These are phyloP conservation scores for Pagrus major DNA, from an alignment of 2,113 vertebrate species.

Conservation along the genomic window DNA sequence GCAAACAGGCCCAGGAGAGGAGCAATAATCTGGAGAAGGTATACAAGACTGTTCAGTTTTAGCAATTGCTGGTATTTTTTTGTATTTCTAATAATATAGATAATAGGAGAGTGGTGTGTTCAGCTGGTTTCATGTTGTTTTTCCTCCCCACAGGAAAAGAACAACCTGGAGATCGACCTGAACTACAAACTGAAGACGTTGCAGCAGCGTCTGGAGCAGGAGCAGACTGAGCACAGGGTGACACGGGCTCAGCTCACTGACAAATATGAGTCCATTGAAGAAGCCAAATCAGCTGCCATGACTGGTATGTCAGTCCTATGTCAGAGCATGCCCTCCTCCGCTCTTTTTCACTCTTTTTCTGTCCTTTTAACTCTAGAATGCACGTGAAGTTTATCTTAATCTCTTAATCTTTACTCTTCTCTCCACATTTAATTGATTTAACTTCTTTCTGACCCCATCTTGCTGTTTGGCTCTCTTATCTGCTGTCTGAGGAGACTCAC, in stretches of 20 bases:
- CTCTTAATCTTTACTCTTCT: neutral
- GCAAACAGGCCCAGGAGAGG: constrained; percentile 94
- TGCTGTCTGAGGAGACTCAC: constrained; percentile 24
- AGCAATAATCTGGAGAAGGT: constrained; percentile 97
- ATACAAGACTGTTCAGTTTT: constrained; percentile 4
- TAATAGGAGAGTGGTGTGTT: neutral
- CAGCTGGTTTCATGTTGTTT: neutral
- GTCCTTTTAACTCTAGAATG: neutral
- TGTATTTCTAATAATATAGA: neutral
- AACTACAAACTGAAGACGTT: constrained; percentile 97
- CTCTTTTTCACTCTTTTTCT: neutral
- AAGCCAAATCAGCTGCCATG: constrained; percentile 96
- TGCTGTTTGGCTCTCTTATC: constrained; percentile 19
- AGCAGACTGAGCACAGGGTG: constrained; percentile 94
- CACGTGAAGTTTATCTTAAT: neutral
- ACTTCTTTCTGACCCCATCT: neutral
- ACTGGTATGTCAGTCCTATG: constrained; percentile 86
- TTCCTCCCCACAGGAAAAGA: constrained; percentile 90
- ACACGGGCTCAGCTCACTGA: constrained; percentile 95
- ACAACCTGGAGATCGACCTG: constrained; percentile 97
- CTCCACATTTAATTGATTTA: neutral
- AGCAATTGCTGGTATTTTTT: neutral
- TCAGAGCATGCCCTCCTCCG: constrained; percentile 18
- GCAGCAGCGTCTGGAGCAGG: constrained; percentile 96
- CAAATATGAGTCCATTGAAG: constrained; percentile 97